Conservation (phyloP, 2,888 invertebrate genomes). For the Chymomyza fuscimana region DNA sequence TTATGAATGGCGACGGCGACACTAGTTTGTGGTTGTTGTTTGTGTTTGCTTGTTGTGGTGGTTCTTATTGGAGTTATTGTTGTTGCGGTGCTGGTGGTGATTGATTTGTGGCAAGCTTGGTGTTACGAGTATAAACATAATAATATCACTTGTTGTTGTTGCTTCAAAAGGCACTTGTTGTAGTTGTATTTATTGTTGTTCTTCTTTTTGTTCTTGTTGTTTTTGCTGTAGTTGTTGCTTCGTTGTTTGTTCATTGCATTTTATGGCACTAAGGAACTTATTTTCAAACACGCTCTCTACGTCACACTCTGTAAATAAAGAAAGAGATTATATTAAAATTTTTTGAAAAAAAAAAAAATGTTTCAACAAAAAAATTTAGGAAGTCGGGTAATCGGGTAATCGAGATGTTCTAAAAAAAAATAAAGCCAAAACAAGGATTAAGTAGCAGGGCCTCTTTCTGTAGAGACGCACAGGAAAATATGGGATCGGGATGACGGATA, state of each 20-base stretch:
- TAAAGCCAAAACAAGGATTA: no score
- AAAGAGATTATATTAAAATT: neutral
- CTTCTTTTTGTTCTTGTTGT: slow-evolving; percentile 25
- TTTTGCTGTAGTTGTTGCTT: slow-evolving; percentile 24
- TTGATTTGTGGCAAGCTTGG: slow-evolving; percentile 25
- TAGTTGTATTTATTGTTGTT: slow-evolving; percentile 12
- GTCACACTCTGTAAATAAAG: slow-evolving; percentile 42
- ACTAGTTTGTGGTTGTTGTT: slow-evolving; percentile 20
- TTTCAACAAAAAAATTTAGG: no score
- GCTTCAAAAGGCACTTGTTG: slow-evolving; percentile 55
- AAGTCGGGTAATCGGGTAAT: no score
- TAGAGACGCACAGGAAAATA: no score
- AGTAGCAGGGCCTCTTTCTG: no score
- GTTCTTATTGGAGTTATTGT: no score
- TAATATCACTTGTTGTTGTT: slow-evolving; percentile 66
- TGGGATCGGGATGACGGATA: no score
- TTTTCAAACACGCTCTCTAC: neutral
- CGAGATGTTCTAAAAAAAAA: neutral
- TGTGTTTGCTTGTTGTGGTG: slow-evolving; percentile 6
- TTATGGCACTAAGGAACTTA: slow-evolving; percentile 73
- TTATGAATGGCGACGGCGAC: slow-evolving; percentile 7
- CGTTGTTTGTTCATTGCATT: slow-evolving; percentile 65
- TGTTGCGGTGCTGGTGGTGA: slow-evolving; percentile 24
- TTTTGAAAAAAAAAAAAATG: no score
- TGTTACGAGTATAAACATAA: slow-evolving; percentile 72